phyloP scores from a whole-genome alignment of 2,888 invertebrate species.

The Diarsia mendica region DNA sequence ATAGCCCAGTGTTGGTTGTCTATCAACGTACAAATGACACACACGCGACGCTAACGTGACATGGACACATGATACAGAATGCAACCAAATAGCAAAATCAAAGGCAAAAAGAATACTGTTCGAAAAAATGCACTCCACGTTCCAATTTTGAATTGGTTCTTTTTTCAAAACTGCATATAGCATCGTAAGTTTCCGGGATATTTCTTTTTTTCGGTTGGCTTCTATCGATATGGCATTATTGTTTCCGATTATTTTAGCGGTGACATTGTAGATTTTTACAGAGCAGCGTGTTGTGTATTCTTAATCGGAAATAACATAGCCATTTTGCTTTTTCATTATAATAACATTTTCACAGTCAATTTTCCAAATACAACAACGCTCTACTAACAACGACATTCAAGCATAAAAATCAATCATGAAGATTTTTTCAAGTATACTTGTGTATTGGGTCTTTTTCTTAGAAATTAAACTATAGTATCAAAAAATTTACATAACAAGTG shows the following conservation, averaged over 20 bases:
- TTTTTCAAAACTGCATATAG: too few species aligned
- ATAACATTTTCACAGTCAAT: background rate
- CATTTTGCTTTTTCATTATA: background rate
- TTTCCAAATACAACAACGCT: background rate
- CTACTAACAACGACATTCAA: background rate
- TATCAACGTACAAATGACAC: background rate
- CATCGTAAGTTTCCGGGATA: too few species aligned
- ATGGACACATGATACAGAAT: background rate
- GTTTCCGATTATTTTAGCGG: too few species aligned
- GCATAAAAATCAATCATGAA: too few species aligned
- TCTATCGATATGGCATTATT: too few species aligned
- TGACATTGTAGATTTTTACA: too few species aligned
- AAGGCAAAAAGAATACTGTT: background rate
- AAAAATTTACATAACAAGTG: background rate
- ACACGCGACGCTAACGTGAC: background rate
- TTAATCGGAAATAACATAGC: background rate
- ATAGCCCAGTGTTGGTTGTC: background rate
- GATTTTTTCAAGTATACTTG: background rate
- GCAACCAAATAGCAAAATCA: constrained; percentile 1
- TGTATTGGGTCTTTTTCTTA: background rate
- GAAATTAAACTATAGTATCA: background rate
- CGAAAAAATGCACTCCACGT: background rate
- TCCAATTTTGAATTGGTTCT: too few species aligned
- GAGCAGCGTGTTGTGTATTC: too few species aligned
- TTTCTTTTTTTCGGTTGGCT: too few species aligned